These are phyloP conservation scores for Calephelis nemesis DNA, from an alignment of 1,140 invertebrate species.

Conservation along the genomic window DNA sequence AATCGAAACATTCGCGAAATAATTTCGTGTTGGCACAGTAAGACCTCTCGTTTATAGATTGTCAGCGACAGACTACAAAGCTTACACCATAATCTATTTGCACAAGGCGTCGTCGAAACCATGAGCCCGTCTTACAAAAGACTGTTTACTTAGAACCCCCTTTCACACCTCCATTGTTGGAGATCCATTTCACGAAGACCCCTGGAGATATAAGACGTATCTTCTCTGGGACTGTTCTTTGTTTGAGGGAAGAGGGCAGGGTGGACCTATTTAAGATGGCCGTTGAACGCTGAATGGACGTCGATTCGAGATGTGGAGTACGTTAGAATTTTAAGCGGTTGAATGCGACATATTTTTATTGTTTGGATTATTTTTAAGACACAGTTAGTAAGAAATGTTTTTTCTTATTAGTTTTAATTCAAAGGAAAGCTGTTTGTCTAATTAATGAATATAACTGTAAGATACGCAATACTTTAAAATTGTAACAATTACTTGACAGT, in stretches of 20 bases:
- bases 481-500: no score
- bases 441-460: no score
- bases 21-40: conserved; percentile 9
- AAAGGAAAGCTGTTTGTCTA: no score
- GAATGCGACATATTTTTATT: conserved; percentile 37
- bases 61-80: conserved; percentile 40
- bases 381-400: no score
- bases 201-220: conserved; percentile 21
- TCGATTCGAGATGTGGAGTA: conserved; percentile 43
- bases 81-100: conserved; percentile 63
- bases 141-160: conserved; percentile 66
- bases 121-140: conserved; percentile 58
- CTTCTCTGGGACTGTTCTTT: conserved; percentile 22
- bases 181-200: conserved; percentile 37
- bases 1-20: neutral
- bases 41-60: conserved; percentile 30
- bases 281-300: conserved; percentile 43
- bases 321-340: conserved; percentile 51
- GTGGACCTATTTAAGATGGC: conserved; percentile 33
- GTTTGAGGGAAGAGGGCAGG: conserved; percentile 17
- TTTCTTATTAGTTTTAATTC: no score
- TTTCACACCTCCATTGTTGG: conserved; percentile 66
- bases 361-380: conserved; percentile 20
- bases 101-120: conserved; percentile 50
- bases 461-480: no score